Evolutionary conservation across 2,797 vertebrate species (phyloP), one percentile per base, ranked within the genome.

Genomic region (Tachyglossus aculeatus): DNA sequence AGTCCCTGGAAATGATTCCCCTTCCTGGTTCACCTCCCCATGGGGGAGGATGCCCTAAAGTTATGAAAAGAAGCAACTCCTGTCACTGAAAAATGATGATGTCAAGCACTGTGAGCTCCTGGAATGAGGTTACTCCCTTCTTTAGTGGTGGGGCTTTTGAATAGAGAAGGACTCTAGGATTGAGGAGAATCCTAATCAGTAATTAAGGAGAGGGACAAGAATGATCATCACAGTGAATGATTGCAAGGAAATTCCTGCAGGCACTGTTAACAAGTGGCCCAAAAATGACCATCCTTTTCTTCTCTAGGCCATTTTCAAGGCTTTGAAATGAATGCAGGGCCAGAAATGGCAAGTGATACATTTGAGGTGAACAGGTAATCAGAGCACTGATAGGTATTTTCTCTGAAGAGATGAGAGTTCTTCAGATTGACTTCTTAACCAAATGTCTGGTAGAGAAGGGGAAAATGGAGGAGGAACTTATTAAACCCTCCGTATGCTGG

Each of bases 391-490:
- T 4, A n/a, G 27, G 24, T n/a, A 19, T 19, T 57, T 18, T n/a
- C 24, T 57, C 22, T 41, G 27, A 32, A 43, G 31, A 10, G 15
- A 29, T 31, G 15, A 18, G 27, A n/a, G 38, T 14, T 22, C 27
- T 21, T 18, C 9, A 14, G 29, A 19, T 29, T 31, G 12, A 33
- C 27, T 40, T 57, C 70, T 1, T 24, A 65, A 44, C 65, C 72
- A 62, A 63, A 72, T 25, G 56, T 67, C 71, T 63, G 44, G 36
- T 67, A 40, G 58, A 47, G 71, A 68, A 68, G 67, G 71, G 53
- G 53, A 45, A 82, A 63, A 79, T 77, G 67, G 79, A 79, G 59
- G 43, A 72, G 75, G 39, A 71, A 61, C 67, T 79, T 86, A 79
- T 73, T 86, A 77, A 77, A 79, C 2, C 52, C 67, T 79, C 65